Percentiles rank a stretch among this genome's conserved stretches.
Conservation (phyloP, 1,140 invertebrate genomes). For the Atta colombica region DNA sequence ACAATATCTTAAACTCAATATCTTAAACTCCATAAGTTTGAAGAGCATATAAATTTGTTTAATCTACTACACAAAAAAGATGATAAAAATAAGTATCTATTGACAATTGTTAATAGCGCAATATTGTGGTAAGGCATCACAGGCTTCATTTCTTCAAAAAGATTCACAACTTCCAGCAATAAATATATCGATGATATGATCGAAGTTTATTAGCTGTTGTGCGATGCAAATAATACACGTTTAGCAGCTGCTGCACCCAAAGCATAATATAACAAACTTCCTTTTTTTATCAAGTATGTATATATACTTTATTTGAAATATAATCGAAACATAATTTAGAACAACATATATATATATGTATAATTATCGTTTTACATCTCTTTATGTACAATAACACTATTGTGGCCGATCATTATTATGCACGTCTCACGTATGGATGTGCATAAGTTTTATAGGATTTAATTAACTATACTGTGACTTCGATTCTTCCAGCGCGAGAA, state of each 20-base stretch:
- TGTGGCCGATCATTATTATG: background rate
- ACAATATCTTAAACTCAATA: background rate
- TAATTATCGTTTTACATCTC: slow-evolving; percentile 33
- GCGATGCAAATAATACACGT: slow-evolving; percentile 34
- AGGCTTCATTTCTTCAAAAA: slow-evolving; percentile 13
- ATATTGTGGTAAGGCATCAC: background rate
- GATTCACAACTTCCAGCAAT: slow-evolving; percentile 17
- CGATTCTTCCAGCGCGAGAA: background rate
- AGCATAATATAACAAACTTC: slow-evolving; percentile 27
- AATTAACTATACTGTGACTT: background rate
- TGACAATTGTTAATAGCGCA: background rate
- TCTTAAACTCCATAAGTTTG: background rate
- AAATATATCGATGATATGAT: slow-evolving; percentile 22
- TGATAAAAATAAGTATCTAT: background rate
- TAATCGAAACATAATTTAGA: slow-evolving; percentile 11
- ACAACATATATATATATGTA: slow-evolving; percentile 16
- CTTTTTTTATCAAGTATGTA: slow-evolving; percentile 45
- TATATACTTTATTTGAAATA: slow-evolving; percentile 53
- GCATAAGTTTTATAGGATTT: background rate
- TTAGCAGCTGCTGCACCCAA: slow-evolving; percentile 8
- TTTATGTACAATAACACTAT: slow-evolving; percentile 36
- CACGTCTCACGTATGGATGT: background rate
- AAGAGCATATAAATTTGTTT: background rate
- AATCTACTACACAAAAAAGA: background rate
- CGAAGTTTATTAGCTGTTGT: slow-evolving; percentile 40